phyloP scores from a whole-genome alignment of 1,140 invertebrate species.

The Eriocheir sinensis region DNA sequence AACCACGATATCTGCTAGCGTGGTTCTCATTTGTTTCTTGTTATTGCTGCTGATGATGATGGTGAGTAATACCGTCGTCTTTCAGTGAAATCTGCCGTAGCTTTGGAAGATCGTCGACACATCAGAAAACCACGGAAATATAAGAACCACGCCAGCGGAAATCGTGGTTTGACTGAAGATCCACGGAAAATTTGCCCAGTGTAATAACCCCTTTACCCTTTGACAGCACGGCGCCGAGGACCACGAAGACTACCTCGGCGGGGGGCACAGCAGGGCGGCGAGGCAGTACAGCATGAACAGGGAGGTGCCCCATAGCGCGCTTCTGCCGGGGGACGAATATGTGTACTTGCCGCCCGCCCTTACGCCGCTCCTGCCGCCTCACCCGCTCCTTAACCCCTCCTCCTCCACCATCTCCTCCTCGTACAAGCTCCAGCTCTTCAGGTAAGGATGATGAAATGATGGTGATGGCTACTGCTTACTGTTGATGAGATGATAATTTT shows the following conservation, averaged over 20 bases:
- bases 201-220: too few species aligned
- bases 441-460: conserved; percentile 39
- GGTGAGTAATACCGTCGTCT: too few species aligned
- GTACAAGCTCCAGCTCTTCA: conserved; percentile 65
- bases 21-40: too few species aligned
- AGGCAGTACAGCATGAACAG: conserved; percentile 80
- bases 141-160: too few species aligned
- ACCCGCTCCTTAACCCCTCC: conserved; percentile 39
- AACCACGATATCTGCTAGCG: too few species aligned
- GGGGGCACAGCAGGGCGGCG: conserved; percentile 19
- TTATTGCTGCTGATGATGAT: too few species aligned
- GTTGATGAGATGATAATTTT: too few species aligned
- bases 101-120: too few species aligned
- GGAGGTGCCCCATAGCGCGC: conserved; percentile 85
- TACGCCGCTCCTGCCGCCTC: conserved; percentile 58
- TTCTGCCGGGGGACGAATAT: conserved; percentile 85
- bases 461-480: not conserved
- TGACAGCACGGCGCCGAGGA: not conserved
- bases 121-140: too few species aligned
- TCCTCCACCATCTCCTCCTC: conserved; percentile 17
- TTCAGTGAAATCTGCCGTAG: too few species aligned
- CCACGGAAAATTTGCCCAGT: too few species aligned
- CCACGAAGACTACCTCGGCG: conserved; percentile 27
- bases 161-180: too few species aligned
- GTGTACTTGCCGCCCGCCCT: conserved; percentile 61